These are phyloP conservation scores for Phanerotoma sp. DNA, from an alignment of 2,888 invertebrate species.

Conservation along the genomic window DNA sequence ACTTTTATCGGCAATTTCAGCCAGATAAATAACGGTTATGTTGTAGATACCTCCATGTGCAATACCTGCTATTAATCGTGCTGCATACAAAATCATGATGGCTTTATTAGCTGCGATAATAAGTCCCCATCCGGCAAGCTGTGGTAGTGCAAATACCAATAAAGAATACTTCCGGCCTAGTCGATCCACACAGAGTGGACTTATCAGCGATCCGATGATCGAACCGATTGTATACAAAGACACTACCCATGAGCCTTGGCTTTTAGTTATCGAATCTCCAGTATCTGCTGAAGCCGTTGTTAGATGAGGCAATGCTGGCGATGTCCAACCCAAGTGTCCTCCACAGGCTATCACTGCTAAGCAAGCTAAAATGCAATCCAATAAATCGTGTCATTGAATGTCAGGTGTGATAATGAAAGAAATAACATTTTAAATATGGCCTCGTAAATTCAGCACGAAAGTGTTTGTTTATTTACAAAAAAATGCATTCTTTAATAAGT, in stretches of 20 bases:
- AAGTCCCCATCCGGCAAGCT: slow-evolving; percentile 45
- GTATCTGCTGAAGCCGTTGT: slow-evolving; percentile 39
- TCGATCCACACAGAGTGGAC: slow-evolving; percentile 42
- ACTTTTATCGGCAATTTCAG: slow-evolving; percentile 63
- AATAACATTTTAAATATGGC: too few species aligned
- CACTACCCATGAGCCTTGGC: slow-evolving; percentile 48
- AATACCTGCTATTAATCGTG: slow-evolving; percentile 58
- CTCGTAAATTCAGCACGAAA: too few species aligned
- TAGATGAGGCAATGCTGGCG: slow-evolving; percentile 47
- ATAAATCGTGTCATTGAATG: background rate
- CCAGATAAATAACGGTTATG: slow-evolving; percentile 63
- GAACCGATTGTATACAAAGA: slow-evolving; percentile 47
- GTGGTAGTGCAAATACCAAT: slow-evolving; percentile 43
- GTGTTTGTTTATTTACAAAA: too few species aligned
- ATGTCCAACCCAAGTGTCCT: slow-evolving; percentile 49
- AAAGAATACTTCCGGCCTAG: slow-evolving; percentile 48
- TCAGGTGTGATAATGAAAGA: background rate
- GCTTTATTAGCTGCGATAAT: slow-evolving; percentile 43
- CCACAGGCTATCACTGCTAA: slow-evolving; percentile 47
- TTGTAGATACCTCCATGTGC: slow-evolving; percentile 58
- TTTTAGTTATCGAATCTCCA: slow-evolving; percentile 40
- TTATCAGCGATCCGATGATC: slow-evolving; percentile 42
- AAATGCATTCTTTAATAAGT: too few species aligned
- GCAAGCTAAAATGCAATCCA: slow-evolving; percentile 34
- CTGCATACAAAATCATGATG: slow-evolving; percentile 49